A percentile compares a stretch with the other conserved stretches of the same genome.
phyloP scores from a whole-genome alignment of 2,888 invertebrate species.

The Agriopis leucophaearia region DNA sequence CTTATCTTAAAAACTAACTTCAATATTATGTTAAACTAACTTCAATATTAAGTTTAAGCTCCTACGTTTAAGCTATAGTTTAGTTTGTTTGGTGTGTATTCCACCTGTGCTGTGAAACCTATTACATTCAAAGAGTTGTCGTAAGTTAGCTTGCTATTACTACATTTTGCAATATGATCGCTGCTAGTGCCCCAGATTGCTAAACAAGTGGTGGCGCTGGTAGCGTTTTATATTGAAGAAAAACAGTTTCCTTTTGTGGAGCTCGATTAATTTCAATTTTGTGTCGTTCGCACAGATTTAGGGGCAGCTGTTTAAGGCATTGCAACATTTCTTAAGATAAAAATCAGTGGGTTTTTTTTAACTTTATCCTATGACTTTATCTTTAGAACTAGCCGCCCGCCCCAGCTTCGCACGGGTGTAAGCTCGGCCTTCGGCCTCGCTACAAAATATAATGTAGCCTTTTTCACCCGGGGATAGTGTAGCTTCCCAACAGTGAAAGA shows the following conservation, averaged over 20 bases:
- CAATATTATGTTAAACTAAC: constrained; percentile 26
- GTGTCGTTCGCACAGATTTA: too few relatives aligned
- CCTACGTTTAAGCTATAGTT: constrained; percentile 16
- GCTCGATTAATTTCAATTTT: neutral
- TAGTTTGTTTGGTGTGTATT: constrained; percentile 25
- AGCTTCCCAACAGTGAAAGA: too few relatives aligned
- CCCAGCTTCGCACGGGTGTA: too few relatives aligned
- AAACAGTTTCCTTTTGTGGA: neutral
- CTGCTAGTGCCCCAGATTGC: neutral
- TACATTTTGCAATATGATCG: neutral
- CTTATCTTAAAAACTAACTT: constrained; percentile 34
- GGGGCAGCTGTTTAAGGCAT: too few relatives aligned
- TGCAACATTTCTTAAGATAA: too few relatives aligned
- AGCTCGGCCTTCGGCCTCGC: too few relatives aligned
- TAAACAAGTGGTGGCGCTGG: neutral
- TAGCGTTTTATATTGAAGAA: neutral
- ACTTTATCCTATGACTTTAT: too few relatives aligned
- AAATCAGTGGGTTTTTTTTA: too few relatives aligned
- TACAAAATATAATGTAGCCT: too few relatives aligned
- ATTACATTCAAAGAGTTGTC: neutral
- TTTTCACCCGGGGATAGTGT: too few relatives aligned
- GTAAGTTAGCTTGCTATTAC: neutral
- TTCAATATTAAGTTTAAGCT: constrained; percentile 27
- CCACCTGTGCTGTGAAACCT: constrained; percentile 15
- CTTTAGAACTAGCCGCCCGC: too few relatives aligned